Conservation (phyloP, 2,113 vertebrate species). For the Mustela nigripes region DNA sequence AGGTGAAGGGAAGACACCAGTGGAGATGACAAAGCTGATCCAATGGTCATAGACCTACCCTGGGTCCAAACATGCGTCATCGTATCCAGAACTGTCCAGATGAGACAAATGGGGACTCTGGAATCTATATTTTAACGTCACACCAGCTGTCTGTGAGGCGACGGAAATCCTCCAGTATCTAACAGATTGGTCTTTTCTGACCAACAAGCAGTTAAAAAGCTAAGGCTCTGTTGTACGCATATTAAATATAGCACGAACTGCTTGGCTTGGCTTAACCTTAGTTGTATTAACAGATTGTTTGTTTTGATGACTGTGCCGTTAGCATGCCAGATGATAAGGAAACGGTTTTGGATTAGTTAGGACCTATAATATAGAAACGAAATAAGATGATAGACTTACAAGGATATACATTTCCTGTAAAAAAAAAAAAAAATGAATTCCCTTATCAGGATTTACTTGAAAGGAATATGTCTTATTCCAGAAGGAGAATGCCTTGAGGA, state of each 20-base stretch:
- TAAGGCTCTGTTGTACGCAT: neutral
- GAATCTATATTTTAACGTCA: neutral
- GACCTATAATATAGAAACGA: slow-evolving; percentile 87
- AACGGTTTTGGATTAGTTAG: slow-evolving; percentile 88
- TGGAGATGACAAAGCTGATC: slow-evolving; percentile 54
- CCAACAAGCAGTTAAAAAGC: slow-evolving; percentile 63
- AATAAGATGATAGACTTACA: slow-evolving; percentile 90
- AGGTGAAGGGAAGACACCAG: slow-evolving; percentile 22
- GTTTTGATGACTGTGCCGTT: slow-evolving; percentile 81
- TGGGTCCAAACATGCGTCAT: neutral
- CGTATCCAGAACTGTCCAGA: neutral
- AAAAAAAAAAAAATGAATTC: slow-evolving; percentile 84
- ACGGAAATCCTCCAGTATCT: neutral
- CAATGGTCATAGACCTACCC: slow-evolving; percentile 57
- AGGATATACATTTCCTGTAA: slow-evolving; percentile 92
- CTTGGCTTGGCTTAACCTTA: slow-evolving; percentile 81
- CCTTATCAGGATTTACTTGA: slow-evolving; percentile 97
- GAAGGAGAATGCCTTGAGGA: slow-evolving; percentile 93
- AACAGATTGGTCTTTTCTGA: slow-evolving; percentile 39
- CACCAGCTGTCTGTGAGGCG: neutral
- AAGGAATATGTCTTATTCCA: slow-evolving; percentile 93
- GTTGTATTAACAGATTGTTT: slow-evolving; percentile 86
- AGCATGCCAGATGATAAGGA: slow-evolving; percentile 88
- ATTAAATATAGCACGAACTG: slow-evolving; percentile 77
- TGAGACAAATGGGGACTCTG: neutral